phyloP scores from a whole-genome alignment of 2,797 vertebrate species.

The Erethizon dorsatum region DNA sequence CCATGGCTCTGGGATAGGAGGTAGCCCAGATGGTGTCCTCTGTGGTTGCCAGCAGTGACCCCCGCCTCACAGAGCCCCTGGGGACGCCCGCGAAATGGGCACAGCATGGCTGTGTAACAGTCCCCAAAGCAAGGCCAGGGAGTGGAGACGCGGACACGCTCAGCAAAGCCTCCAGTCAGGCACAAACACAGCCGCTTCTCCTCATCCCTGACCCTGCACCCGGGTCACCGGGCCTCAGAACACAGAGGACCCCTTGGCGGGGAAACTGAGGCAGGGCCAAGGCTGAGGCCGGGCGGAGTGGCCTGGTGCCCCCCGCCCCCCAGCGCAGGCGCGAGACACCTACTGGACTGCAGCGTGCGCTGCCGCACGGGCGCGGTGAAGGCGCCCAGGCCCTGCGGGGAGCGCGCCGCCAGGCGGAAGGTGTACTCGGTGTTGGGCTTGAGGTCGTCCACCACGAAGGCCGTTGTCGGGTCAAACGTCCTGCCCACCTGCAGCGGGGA shows the following conservation, averaged over 20 bases:
- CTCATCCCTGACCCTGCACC: rapidly evolving
- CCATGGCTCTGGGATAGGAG: not conserved
- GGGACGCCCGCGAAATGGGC: rapidly evolving
- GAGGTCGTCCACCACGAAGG: slow-evolving; percentile 95
- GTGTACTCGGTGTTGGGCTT: slow-evolving; percentile 97
- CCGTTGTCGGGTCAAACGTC: slow-evolving; percentile 94
- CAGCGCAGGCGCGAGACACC: slow-evolving; percentile 90
- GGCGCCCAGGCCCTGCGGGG: slow-evolving; percentile 96
- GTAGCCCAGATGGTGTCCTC: not conserved
- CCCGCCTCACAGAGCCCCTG: not conserved
- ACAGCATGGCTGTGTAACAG: rapidly evolving
- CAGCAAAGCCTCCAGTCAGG: not conserved
- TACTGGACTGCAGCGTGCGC: slow-evolving; percentile 99
- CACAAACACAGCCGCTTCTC: not conserved
- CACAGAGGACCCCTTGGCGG: not conserved
- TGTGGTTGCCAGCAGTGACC: not conserved
- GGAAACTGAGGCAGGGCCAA: not conserved
- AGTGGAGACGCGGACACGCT: not conserved
- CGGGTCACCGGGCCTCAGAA: not conserved
- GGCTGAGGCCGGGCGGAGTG: not conserved
- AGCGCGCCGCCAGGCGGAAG: slow-evolving; percentile 97
- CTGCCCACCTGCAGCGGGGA: slow-evolving; percentile 91
- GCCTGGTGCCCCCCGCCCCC: not conserved
- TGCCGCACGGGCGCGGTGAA: slow-evolving; percentile 97
- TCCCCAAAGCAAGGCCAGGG: not conserved